Base-by-base conservation (phyloP, 2,113 vertebrate genomes). In the Microtus ochrogaster region DNA sequence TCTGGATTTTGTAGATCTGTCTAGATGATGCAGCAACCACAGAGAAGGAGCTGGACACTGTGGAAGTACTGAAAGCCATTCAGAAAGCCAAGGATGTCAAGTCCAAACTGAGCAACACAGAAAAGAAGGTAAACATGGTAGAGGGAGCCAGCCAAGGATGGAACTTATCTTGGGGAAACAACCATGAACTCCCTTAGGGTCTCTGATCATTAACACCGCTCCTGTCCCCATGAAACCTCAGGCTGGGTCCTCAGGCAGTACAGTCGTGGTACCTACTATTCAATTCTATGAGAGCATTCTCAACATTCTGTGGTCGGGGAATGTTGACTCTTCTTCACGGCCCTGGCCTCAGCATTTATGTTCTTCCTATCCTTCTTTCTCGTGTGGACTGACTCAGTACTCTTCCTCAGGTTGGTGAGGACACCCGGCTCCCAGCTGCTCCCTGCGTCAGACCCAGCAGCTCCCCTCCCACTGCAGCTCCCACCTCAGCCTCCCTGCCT, bases 31-130 rank as follows among this genome's bases (percentile, higher is more conserved):
- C 93, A 7, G 93, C 95, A 77, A 99, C 99, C 21, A 99, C 99
- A 66, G 99, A 99, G 97, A 99, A 99, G 95, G 99, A 99, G 92
- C 96, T 99, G 85, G 99, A 99, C 97, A 99, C 99, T 0, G 99
- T 99, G 74, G 99, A 99, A 98, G 99, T 99, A 63, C 96, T 99
- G 65, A 99, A 99, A 98, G 99, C 99, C 89, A 99, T 99, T 98
- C 99, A 99, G 97, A 99, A 99, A 99, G 99, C 99, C 97, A 99
- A 99, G 98, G 99, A 99, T 96, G 99, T 99, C 93, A 99, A 99
- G 98, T 99, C 99, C 96, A 98, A 99, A 96, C 98, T 99, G 99
- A 99, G 98, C 96, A 98, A 98, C 98, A 95, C 98, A 6, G 99
- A 99, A 86, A 99, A 99, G 98, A 99, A 99, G 99, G 99, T 99